Conservation (phyloP, 64 coral and sea anemone species). For the Anthopleura sola region DNA sequence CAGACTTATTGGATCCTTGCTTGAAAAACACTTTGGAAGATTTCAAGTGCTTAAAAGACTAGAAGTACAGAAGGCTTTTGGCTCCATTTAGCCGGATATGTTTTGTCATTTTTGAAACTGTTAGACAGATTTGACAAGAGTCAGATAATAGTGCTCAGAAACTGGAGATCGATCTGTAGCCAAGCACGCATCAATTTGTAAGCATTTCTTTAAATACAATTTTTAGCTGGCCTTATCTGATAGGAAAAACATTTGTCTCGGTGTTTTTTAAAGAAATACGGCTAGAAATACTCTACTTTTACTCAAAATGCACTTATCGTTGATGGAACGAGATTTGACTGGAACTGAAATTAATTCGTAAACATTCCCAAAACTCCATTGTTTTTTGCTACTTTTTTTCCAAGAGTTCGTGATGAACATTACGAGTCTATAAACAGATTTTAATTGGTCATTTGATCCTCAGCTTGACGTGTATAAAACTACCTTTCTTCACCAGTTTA, state of each 20-base stretch:
- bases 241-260: background rate
- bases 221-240: background rate
- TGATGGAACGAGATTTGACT: no score
- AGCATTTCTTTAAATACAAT: background rate
- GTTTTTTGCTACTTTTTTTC: background rate
- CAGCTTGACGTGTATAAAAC: background rate
- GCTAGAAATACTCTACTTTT: no score
- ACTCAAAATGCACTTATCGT: no score
- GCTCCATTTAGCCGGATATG: conserved; percentile 4
- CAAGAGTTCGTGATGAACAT: background rate
- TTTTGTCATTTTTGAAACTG: conserved; percentile 1
- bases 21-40: background rate
- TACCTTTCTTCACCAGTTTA: background rate
- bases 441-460: background rate
- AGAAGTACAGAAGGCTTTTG: background rate
- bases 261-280: background rate
- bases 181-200: background rate
- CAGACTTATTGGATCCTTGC: background rate
- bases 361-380: no score
- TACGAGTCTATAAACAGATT: background rate
- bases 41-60: conserved; percentile 21
- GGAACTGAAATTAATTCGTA: no score
- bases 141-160: background rate
- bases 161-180: background rate
- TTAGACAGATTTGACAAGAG: background rate